These are phyloP conservation scores for Sebastes taczanowskii DNA, from an alignment of 2,797 vertebrate species.

Conservation along the genomic window DNA sequence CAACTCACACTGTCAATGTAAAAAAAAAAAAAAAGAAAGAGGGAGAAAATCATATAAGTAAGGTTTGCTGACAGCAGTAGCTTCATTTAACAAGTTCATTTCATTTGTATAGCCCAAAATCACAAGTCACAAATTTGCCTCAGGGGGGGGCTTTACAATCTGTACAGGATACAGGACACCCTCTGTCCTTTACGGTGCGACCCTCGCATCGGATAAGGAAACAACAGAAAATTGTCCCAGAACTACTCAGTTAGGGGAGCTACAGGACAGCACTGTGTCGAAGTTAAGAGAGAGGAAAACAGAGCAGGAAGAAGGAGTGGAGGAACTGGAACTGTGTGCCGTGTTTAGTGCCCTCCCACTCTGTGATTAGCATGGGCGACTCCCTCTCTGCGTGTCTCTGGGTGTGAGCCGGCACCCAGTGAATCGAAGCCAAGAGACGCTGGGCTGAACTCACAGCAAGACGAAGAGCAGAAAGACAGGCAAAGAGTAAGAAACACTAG, in stretches of 20 bases:
- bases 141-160: no score
- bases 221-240: neutral
- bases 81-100: neutral
- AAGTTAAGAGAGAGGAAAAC: constrained; percentile 20
- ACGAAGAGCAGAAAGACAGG: neutral
- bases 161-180: no score
- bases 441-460: constrained; percentile 24
- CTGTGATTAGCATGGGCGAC: constrained; percentile 60
- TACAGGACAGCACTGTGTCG: neutral
- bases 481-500: neutral
- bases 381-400: constrained; percentile 59
- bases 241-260: neutral
- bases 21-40: neutral
- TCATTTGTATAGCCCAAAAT: no score
- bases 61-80: neutral
- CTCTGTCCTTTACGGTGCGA: no score
- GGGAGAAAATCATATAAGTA: neutral
- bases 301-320: constrained; percentile 54
- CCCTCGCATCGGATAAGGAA: no score
- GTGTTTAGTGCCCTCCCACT: constrained; percentile 61
- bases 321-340: constrained; percentile 47
- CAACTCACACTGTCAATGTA: neutral
- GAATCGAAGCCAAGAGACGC: constrained; percentile 54
- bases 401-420: constrained; percentile 55
- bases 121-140: no score